Base-by-base conservation (phyloP, 2,888 invertebrate genomes). In the Yponomeuta malinellus region DNA sequence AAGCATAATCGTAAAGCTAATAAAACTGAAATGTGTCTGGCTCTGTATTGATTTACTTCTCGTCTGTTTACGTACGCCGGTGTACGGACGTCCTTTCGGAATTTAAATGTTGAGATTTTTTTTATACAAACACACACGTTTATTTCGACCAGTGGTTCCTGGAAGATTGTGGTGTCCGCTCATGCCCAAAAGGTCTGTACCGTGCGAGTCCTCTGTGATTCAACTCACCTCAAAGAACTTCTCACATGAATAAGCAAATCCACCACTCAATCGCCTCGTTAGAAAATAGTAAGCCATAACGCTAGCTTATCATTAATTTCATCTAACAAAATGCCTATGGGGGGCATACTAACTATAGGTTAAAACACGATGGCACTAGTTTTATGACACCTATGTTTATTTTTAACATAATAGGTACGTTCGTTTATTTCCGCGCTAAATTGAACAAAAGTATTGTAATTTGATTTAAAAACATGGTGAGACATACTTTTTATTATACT, bases 1-100 rank as follows among this genome's bases (percentile, higher is more conserved):
- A 79, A 83, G 79, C 85, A 88, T 88, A 86, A 89, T 88, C 89
- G 84, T 89, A 87, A 87, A 88, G 87, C 81, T 78, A 79, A 81
- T 85, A 85, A 88, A 86, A 83, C 78, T 48, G 65, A 81, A 86
- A 86, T 84, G 81, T 83, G 81, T 80, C 76, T 74, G 76, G 80
- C 79, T 81, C 76, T 23, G n/a, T 79, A 87, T 86, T 87, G 87
- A 89, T 89, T 90, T 89, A 89, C 86, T 86, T 84, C 81, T 79
- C 78, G 29, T 80, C 79, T 85, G 83, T 89, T 88, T 87, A 87
- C 85, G 83, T 31, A 63, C 12, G 76, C 79, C 79, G 48, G 23
- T 77, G 80, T 78, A 75, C 88, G 85, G 86, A 86, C 87, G 89
- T 85, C 81, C 81, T 84, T 84, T 81, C 33, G 81, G 81, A 80